Evolutionary conservation across 1,140 invertebrate species (phyloP).

Genomic region (Magallana gigas): DNA sequence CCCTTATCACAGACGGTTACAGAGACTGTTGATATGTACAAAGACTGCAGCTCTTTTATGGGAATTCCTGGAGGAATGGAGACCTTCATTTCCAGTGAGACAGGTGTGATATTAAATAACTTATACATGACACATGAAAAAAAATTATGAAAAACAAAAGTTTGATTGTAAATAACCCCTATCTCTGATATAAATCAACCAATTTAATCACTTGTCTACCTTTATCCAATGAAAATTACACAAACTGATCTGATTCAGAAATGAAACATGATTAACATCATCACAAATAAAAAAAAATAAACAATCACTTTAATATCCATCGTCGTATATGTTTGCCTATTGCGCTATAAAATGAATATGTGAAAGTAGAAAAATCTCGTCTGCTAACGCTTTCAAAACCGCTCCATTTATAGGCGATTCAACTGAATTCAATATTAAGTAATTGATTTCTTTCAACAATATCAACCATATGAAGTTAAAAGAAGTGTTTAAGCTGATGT

Average conservation of each 20-base stretch:
- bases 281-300: background rate
- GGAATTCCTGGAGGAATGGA: conserved; percentile 29
- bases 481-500: too few relatives aligned
- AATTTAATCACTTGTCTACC: too few relatives aligned
- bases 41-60: conserved; percentile 10
- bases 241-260: too few relatives aligned
- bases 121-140: background rate
- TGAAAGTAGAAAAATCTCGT: background rate
- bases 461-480: too few relatives aligned
- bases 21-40: background rate
- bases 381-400: background rate
- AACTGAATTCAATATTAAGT: too few relatives aligned
- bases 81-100: background rate
- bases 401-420: too few relatives aligned
- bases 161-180: too few relatives aligned
- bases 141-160: too few relatives aligned
- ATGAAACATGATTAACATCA: too few relatives aligned
- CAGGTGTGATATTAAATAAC: background rate
- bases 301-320: background rate
- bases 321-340: background rate
- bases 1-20: background rate
- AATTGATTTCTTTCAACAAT: too few relatives aligned
- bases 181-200: too few relatives aligned
- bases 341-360: background rate
- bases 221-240: too few relatives aligned